These are phyloP conservation scores for Gopherus flavomarginatus DNA, from an alignment of 2,113 vertebrate species.

Conservation along the genomic window DNA sequence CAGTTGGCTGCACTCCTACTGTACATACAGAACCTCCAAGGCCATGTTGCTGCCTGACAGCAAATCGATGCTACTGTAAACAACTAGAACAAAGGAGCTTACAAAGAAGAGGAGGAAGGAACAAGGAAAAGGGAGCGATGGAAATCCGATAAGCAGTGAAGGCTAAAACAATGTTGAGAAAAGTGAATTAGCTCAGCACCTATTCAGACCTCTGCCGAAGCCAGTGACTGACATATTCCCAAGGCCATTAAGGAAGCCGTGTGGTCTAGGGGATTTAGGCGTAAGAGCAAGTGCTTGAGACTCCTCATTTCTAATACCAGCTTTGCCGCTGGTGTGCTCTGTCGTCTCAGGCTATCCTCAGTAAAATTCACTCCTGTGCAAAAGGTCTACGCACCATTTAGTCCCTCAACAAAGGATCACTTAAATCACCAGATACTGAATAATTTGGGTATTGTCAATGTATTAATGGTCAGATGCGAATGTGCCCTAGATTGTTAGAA, in stretches of 20 bases:
- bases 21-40: constrained; percentile 42
- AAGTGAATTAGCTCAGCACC: not conserved
- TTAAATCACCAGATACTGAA: not conserved
- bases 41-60: constrained; percentile 62
- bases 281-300: not conserved
- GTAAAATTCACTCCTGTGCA: accelerated
- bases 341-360: not conserved
- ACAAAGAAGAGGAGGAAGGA: constrained; percentile 62
- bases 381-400: not conserved
- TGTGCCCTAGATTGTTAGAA: constrained; percentile 30
- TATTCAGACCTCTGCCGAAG: not conserved
- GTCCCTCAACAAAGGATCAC: not conserved
- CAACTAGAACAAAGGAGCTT: constrained; percentile 69
- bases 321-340: not conserved
- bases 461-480: constrained; percentile 61
- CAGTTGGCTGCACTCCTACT: not conserved
- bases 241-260: not conserved
- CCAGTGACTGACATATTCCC: not conserved
- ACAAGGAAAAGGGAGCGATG: constrained; percentile 50
- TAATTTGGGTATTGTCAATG: constrained; percentile 33
- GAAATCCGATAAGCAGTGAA: not conserved
- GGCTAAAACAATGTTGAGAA: constrained; percentile 62
- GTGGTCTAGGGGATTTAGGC: not conserved
- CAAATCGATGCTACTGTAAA: constrained; percentile 72
- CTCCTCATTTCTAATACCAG: accelerated